Base-by-base conservation (phyloP, 2,113 vertebrate genomes). In the Speoplatyrhinus poulsoni region DNA sequence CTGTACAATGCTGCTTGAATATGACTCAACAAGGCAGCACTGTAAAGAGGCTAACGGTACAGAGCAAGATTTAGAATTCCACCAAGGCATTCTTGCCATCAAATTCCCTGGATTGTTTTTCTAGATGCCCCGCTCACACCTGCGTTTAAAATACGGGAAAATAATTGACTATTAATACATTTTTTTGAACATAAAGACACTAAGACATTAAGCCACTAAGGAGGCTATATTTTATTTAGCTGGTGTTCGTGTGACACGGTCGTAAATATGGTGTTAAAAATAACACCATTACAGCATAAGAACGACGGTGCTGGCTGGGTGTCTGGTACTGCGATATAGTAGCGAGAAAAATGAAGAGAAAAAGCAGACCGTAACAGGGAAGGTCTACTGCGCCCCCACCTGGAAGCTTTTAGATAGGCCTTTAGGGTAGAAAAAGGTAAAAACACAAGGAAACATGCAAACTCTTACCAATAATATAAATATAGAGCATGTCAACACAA, bases 1-100 rank as follows among this genome's bases (percentile, higher is more conserved):
- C 92, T 93, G 92, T 92, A 93, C 92, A 93, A 93, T 93, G 92
- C 92, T 93, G 92, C 91, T 93, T 93, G 92, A 93, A 91, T 88
- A 76, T 85, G 79, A 90, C 79, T 81, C 89, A 86, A 93, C 92
- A 93, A 93, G 91, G 91, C 92, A 92, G 92, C 92, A 93, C 89
- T 90, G 91, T 92, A 93, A 92, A 93, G 92, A 93, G 91, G 92
- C 92, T 93, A 88, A 92, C 85, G 90, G 91, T 89, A 57, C 60
- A 90, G 91, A 93, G 90, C 84, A 92, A 50, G 58, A 66, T 26
- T 17, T 46, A 61, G 36, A 58, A 53, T 55, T 75, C 79, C 71
- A 76, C 67, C 68, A 60, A 62, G 79, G 77, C 62, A 49, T 72
- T 11, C 49, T 53, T 46, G 36, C 62, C 62, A 50, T 61, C 76